phyloP scores from a whole-genome alignment of 2,888 invertebrate genomes.

The Acheta domesticus region DNA sequence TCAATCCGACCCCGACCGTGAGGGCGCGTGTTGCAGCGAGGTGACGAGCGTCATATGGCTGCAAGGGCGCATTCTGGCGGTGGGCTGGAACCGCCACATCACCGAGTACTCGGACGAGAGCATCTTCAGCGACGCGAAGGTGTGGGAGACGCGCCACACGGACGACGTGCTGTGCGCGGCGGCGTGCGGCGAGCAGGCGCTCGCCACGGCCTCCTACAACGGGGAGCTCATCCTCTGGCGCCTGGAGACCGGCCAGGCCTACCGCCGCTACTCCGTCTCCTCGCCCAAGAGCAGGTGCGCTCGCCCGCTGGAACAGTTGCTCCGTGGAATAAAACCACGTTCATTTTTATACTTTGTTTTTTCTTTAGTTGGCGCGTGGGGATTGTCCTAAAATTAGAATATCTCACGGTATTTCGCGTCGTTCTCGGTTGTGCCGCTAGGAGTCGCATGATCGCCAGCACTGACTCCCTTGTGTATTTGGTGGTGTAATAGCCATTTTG shows the following conservation, averaged over 20 bases:
- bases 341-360: too few relatives aligned
- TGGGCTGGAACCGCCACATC: slow-evolving; percentile 74
- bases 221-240: slow-evolving; percentile 81
- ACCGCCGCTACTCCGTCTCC: slow-evolving; percentile 52
- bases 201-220: slow-evolving; percentile 73
- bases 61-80: slow-evolving; percentile 62
- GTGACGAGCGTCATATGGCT: slow-evolving; percentile 55
- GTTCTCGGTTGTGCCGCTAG: too few relatives aligned
- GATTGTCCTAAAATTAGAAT: too few relatives aligned
- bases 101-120: slow-evolving; percentile 28
- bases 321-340: too few relatives aligned
- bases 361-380: too few relatives aligned
- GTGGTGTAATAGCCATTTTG: too few relatives aligned
- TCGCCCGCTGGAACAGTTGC: too few relatives aligned
- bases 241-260: slow-evolving; percentile 75
- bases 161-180: slow-evolving; percentile 73
- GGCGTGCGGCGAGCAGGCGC: slow-evolving; percentile 58
- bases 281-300: slow-evolving; percentile 57
- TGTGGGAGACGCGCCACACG: slow-evolving; percentile 68
- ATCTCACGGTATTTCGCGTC: too few relatives aligned
- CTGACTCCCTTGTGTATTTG: too few relatives aligned
- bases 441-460: too few relatives aligned
- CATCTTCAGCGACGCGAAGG: slow-evolving; percentile 38
- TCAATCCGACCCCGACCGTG: too few relatives aligned
- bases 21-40: slow-evolving; percentile 43